phyloP scores from a whole-genome alignment of 2,113 vertebrate species.

The Cephalopholis sonnerati region DNA sequence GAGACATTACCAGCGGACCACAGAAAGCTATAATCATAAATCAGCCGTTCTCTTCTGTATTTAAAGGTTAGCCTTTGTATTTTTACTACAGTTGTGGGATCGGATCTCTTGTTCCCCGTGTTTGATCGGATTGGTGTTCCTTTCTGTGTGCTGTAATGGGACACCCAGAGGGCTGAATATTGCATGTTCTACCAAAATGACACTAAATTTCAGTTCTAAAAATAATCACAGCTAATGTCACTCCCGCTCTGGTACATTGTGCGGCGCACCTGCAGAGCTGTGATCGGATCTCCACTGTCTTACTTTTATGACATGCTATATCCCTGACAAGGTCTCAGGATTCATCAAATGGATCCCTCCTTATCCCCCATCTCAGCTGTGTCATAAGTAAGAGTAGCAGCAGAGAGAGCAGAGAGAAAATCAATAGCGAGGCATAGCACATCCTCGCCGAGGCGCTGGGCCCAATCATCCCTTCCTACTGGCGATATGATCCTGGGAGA shows the following conservation, averaged over 20 bases:
- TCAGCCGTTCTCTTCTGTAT: conserved; percentile 52
- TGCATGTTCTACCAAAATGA: conserved; percentile 53
- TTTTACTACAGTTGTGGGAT: conserved; percentile 56
- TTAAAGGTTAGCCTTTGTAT: conserved; percentile 68
- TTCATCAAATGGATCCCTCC: conserved; percentile 75
- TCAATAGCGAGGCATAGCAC: conserved; percentile 79
- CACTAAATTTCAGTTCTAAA: conserved; percentile 50
- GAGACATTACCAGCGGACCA: conserved; percentile 55
- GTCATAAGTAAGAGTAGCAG: conserved; percentile 79
- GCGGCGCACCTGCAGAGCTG: conserved; percentile 39
- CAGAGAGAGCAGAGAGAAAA: conserved; percentile 75
- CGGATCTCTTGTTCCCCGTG: conserved; percentile 44
- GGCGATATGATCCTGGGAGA: conserved; percentile 75
- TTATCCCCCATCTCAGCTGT: conserved; percentile 76
- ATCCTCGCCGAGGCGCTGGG: conserved; percentile 65
- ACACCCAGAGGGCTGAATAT: conserved; percentile 42
- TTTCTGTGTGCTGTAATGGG: conserved; percentile 52
- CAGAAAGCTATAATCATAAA: conserved; percentile 67
- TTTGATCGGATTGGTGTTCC: conserved; percentile 57
- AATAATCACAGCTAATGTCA: conserved; percentile 53
- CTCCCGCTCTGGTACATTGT: conserved; percentile 21
- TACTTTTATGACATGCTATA: conserved; percentile 71
- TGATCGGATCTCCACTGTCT: conserved; percentile 63
- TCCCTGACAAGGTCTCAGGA: conserved; percentile 79
- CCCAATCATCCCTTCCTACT: conserved; percentile 76